Evolutionary conservation across 2,113 vertebrate genomes (phyloP).

Genomic region (Pungitius pungitius): DNA sequence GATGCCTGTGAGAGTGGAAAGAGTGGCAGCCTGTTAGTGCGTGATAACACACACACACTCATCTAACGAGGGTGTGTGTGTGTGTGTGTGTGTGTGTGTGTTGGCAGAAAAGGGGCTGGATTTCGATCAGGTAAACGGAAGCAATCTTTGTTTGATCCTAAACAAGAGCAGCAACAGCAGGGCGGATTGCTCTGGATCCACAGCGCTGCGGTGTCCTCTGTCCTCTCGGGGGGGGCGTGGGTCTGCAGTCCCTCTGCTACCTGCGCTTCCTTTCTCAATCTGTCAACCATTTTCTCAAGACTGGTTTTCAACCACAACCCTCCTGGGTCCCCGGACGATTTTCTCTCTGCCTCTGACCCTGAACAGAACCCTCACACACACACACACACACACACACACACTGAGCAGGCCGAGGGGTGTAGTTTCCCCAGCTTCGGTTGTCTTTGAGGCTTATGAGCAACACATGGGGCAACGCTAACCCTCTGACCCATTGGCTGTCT

Average conservation of each 20-base stretch:
- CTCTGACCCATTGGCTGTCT: constrained; percentile 50
- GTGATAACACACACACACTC: not conserved
- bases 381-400: constrained; percentile 14
- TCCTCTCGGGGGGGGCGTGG: no score
- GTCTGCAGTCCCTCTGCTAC: constrained; percentile 35
- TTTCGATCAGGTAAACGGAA: not conserved
- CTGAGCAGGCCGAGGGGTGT: constrained; percentile 63
- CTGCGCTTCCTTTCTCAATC: constrained; percentile 60
- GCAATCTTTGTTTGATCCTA: not conserved
- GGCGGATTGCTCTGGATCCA: constrained; percentile 4
- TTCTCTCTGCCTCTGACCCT: constrained; percentile 50
- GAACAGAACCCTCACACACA: constrained; percentile 25
- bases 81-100: not conserved
- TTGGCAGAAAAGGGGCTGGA: not conserved
- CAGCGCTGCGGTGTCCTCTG: no score
- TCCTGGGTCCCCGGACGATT: constrained; percentile 50
- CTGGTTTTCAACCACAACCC: constrained; percentile 53
- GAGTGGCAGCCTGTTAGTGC: not conserved
- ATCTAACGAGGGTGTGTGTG: not conserved
- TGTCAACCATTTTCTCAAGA: constrained; percentile 58
- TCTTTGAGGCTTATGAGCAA: constrained; percentile 70
- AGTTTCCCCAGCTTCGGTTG: constrained; percentile 32
- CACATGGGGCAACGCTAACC: constrained; percentile 66
- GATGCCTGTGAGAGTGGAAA: constrained; percentile 5
- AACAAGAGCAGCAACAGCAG: not conserved